These are phyloP conservation scores for Sebastes oblongus DNA, from an alignment of 2,797 vertebrate genomes.

Conservation along the genomic window DNA sequence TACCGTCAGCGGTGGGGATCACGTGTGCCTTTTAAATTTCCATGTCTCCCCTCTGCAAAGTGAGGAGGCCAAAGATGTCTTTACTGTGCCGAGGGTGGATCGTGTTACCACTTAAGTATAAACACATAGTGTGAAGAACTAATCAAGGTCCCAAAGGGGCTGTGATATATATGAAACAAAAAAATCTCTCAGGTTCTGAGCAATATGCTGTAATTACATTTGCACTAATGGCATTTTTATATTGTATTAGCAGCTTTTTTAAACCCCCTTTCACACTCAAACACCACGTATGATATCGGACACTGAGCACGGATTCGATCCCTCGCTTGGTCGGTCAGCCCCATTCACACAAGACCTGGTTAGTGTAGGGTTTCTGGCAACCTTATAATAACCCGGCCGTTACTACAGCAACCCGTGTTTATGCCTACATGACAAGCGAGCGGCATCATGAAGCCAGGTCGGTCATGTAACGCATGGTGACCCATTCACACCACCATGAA, in stretches of 20 bases:
- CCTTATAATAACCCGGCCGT: conserved; percentile 22
- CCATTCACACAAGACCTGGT: not conserved
- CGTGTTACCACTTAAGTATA: conserved; percentile 35
- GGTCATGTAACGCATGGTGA: not conserved
- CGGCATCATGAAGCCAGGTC: not conserved
- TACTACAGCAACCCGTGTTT: conserved; percentile 20
- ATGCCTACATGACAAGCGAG: not conserved
- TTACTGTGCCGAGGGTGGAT: conserved; percentile 23
- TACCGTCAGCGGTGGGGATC: conserved; percentile 32
- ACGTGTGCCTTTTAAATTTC: conserved; percentile 43
- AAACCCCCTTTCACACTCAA: not conserved
- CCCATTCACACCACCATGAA: not conserved
- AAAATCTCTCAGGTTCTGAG: not conserved
- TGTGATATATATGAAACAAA: not conserved
- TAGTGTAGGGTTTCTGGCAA: conserved; percentile 25
- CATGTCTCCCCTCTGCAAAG: conserved; percentile 16
- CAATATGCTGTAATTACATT: not conserved
- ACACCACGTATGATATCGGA: not conserved
- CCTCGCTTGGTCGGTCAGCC: not conserved
- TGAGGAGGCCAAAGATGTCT: conserved; percentile 27
- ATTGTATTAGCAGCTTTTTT: not conserved
- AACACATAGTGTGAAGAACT: conserved; percentile 45
- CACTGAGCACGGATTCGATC: not conserved
- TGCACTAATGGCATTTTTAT: not conserved
- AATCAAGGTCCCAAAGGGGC: not conserved